Base-by-base conservation (phyloP, 2,113 vertebrate species). In the Crypturellus undulatus region DNA sequence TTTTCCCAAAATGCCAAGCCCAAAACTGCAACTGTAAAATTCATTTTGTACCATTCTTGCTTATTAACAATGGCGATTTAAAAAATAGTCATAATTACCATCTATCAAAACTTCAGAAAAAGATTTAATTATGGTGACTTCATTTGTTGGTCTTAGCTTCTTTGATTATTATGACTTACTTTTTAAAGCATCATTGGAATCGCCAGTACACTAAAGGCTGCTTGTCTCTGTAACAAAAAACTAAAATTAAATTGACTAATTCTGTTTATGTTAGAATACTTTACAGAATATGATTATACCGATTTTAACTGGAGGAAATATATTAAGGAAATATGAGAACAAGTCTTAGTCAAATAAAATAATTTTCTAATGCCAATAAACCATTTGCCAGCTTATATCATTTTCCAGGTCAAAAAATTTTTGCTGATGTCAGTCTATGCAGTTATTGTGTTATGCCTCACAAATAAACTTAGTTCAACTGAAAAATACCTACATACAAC, bases 1-100 rank as follows among this genome's bases (percentile, higher is more conserved):
- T 71, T 89, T 80, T 89, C 78, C 68, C 51, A 60, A 94, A 93
- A 93, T 80, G 14, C 22, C 68, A 94, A 81, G 13, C 34, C 78
- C 65, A 76, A 54, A 94, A 62, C 62, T 94, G n/a, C 22, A 36
- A 51, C 12, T 77, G 43, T 47, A 89, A 30, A 92, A 32, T 75
- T 93, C 52, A 67, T 21, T 72, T 19, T 62, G 15, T 86, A 43
- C 25, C 2, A 32, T 64, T 12, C 36, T 84, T 90, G 26, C 72
- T 69, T 94, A 87, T 78, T 94, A 87, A 59, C 62, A 84, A 82
- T 92, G 6, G 15, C 63, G 92, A 49, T 45, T 73, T 64, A 65
- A 63, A 72, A 92, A 92, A 47, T 28, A 36, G 4, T 43, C 16
- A 43, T 65, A 79, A 59, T 6, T 85, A 24, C 19, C 84, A 89